A percentile compares a stretch with the other conserved stretches of the same genome.
Evolutionary conservation across 2,888 invertebrate genomes (phyloP).

Genomic region (Tachystola acroxantha): DNA sequence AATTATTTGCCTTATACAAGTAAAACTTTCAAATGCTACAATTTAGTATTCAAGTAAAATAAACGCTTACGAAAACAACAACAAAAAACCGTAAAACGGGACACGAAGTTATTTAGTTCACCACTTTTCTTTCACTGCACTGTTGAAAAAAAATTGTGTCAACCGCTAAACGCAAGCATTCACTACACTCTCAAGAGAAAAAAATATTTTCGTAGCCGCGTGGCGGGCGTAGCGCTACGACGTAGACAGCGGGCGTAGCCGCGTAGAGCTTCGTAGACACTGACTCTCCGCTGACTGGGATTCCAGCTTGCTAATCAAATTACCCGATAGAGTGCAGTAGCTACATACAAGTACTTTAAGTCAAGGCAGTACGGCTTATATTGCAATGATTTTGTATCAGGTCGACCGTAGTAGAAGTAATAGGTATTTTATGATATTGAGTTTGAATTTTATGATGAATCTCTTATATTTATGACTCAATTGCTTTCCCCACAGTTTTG

Average conservation of each 20-base stretch:
- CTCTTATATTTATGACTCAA: constrained; percentile 5
- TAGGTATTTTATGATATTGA: constrained; percentile 13
- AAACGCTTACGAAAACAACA: background rate
- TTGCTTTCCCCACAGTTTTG: constrained; percentile 1
- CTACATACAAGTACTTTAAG: no score
- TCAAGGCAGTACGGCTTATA: no score
- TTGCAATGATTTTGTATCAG: no score
- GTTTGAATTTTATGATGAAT: constrained; percentile 7
- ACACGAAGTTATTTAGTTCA: constrained; percentile 1
- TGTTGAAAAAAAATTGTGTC: constrained; percentile 13
- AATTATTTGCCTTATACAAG: no score
- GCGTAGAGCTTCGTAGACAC: constrained; percentile 31
- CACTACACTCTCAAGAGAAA: constrained; percentile 14
- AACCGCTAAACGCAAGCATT: constrained; percentile 12
- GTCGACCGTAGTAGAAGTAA: constrained; percentile 18
- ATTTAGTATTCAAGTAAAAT: no score
- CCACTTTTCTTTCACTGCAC: constrained; percentile 11
- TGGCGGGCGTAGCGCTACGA: constrained; percentile 32
- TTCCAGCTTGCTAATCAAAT: constrained; percentile 42
- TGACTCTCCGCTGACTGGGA: constrained; percentile 34
- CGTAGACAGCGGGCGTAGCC: constrained; percentile 42
- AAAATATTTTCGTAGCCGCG: constrained; percentile 19
- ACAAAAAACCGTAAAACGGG: background rate
- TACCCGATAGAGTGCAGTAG: no score
- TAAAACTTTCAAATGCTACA: no score